Evolutionary conservation across 1,140 invertebrate species (phyloP).

Genomic region (Cotesia chilonis): DNA sequence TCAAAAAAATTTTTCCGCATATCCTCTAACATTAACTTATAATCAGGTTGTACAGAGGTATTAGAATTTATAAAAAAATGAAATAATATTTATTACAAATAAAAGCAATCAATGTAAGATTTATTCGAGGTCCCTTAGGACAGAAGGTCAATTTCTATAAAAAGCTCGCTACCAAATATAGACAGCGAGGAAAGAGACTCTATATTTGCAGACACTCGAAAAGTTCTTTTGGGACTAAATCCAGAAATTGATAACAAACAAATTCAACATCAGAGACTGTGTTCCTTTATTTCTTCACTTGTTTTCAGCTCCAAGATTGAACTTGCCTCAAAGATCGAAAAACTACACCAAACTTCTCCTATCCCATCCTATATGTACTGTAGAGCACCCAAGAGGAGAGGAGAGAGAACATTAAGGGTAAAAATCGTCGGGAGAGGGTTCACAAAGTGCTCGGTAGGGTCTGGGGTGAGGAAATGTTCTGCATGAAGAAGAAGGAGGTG

Average conservation of each 20-base stretch:
- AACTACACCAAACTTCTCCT: too few relatives aligned
- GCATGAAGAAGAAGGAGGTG: constrained; percentile 25
- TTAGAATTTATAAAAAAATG: too few relatives aligned
- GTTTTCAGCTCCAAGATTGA: background rate
- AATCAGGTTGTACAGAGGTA: too few relatives aligned
- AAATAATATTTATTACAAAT: too few relatives aligned
- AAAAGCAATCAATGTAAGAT: too few relatives aligned
- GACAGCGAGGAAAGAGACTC: constrained; percentile 24
- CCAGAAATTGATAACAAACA: constrained; percentile 60
- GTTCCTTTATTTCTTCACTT: constrained; percentile 28
- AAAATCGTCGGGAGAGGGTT: constrained; percentile 2
- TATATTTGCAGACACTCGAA: constrained; percentile 62
- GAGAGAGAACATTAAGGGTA: background rate
- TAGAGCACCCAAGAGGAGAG: background rate
- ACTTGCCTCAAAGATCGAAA: too few relatives aligned
- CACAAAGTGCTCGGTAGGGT: background rate
- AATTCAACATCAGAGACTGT: constrained; percentile 39
- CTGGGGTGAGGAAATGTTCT: constrained; percentile 20
- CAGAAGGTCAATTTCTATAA: constrained; percentile 51
- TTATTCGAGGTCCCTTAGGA: constrained; percentile 36
- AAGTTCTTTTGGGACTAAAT: constrained; percentile 46
- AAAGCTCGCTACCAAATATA: constrained; percentile 36
- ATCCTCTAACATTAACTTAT: too few relatives aligned
- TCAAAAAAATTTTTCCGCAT: too few relatives aligned
- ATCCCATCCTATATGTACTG: too few relatives aligned